Base-by-base conservation (phyloP, 2,113 vertebrate species). In the Pampusana beccarii region DNA sequence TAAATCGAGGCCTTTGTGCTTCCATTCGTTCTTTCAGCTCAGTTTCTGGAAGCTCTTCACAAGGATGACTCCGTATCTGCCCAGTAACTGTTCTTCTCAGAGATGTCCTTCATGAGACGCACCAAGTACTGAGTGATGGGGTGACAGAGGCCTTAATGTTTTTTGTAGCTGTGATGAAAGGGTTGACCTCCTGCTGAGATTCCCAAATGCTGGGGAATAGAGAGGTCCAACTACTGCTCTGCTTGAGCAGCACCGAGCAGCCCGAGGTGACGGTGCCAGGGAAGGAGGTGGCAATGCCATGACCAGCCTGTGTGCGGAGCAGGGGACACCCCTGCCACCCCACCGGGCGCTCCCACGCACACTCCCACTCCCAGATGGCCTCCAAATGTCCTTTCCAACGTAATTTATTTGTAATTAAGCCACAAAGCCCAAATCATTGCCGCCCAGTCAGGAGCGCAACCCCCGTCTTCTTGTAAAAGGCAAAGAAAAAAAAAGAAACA, bases 351-450 rank as follows among this genome's bases (percentile, higher is more conserved):
- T 85, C 88, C 95, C 77, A 91, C 36, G 0, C 89, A 66, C 46
- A 34, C 54, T 83, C 87, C 73, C 81, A 72, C 85, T 82, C 74
- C 81, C 92, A 96, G 73, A 96, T 88, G 88, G 85, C 79, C 57
- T 75, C 81, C 79, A 50, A 83, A 57, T 2, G 18, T 65, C 85
- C 67, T 58, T 82, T 88, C 70, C 54, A 57, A 77, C 58, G 48
- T 0, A 19, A 64, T 53, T 65, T 72, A 81, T n/a, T 64, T 69
- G 53, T 48, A 79, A 80, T 17, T 44, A 56, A 88, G 69, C 31
- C 77, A 71, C 9, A 38, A 18, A 91, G 48, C 13, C 18, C n/a
- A 34, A n/a, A 53, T 53, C 70, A 85, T 53, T 85, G 57, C 57
- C 56, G 75, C 2, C 0, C 14, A 46, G 56, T 29, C 42, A 86